phyloP scores from a whole-genome alignment of 2,888 invertebrate species.

The Lepetodrilus schrolli region DNA sequence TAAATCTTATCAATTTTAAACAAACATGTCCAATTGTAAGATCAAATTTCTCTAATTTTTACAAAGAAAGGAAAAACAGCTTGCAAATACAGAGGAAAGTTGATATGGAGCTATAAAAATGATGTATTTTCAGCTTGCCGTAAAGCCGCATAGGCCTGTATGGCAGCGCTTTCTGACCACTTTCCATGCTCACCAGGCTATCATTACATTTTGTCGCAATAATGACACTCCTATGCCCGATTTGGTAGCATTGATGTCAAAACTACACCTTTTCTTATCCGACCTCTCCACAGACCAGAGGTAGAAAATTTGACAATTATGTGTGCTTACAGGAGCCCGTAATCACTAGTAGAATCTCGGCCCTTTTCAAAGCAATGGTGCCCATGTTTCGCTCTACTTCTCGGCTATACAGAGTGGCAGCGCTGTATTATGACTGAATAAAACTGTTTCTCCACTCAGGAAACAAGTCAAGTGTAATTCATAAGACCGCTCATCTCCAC shows the following conservation, averaged over 20 bases:
- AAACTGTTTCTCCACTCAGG: constrained; percentile 25
- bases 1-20: constrained; percentile 5
- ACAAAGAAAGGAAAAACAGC: constrained; percentile 18
- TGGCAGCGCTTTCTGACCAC: not conserved
- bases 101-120: constrained; percentile 1
- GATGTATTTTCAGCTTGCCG: constrained; percentile 3
- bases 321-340: constrained; percentile 5
- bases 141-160: not conserved
- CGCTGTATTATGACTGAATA: constrained; percentile 29
- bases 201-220: constrained; percentile 3
- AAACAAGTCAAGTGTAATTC: constrained; percentile 31
- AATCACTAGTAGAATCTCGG: constrained; percentile 13
- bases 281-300: not conserved
- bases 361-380: not conserved
- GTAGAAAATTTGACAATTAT: constrained; percentile 27
- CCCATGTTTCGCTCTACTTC: constrained; percentile 26
- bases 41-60: not conserved
- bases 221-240: constrained; percentile 20
- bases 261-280: not conserved
- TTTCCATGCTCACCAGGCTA: not conserved
- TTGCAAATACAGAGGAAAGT: constrained; percentile 10
- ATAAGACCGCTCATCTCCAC: constrained; percentile 27
- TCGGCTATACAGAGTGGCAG: not conserved
- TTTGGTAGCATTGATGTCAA: constrained; percentile 18
- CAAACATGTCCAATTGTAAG: not conserved